A percentile compares a stretch with the other conserved stretches of the same genome.
phyloP scores from a whole-genome alignment of 2,797 vertebrate species.

The Chelon auratus region DNA sequence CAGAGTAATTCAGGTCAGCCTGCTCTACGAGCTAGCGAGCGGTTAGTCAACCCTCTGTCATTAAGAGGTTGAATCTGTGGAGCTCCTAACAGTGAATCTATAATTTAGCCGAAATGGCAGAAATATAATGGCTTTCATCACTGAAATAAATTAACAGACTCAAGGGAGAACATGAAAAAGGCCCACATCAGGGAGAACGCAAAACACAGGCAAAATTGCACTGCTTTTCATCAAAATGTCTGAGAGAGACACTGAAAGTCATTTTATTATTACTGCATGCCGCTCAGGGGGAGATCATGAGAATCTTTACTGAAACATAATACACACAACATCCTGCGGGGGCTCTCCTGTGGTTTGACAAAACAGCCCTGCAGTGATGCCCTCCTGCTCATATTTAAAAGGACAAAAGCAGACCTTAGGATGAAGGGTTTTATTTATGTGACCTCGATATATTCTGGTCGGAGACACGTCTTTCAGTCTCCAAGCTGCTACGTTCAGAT shows the following conservation, averaged over 20 bases:
- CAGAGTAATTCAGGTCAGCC: background rate
- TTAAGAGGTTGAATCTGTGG: background rate
- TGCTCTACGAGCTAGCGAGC: background rate
- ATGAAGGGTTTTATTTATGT: background rate
- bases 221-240: too few relatives aligned
- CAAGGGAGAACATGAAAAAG: background rate
- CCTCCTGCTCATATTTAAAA: background rate
- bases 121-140: background rate
- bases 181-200: background rate
- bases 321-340: accelerated
- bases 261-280: background rate
- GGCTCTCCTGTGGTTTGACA: background rate
- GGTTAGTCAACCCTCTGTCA: background rate
- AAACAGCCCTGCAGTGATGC: background rate
- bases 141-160: conserved; percentile 3
- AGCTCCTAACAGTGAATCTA: background rate
- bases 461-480: too few relatives aligned
- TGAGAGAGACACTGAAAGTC: background rate
- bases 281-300: background rate
- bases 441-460: background rate
- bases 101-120: too few relatives aligned
- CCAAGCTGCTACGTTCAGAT: too few relatives aligned
- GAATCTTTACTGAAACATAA: background rate
- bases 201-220: background rate
- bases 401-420: background rate